A percentile compares a stretch with the other conserved stretches of the same genome.
phyloP scores from a whole-genome alignment of 1,140 invertebrate species.

The Drosophila rufa region DNA sequence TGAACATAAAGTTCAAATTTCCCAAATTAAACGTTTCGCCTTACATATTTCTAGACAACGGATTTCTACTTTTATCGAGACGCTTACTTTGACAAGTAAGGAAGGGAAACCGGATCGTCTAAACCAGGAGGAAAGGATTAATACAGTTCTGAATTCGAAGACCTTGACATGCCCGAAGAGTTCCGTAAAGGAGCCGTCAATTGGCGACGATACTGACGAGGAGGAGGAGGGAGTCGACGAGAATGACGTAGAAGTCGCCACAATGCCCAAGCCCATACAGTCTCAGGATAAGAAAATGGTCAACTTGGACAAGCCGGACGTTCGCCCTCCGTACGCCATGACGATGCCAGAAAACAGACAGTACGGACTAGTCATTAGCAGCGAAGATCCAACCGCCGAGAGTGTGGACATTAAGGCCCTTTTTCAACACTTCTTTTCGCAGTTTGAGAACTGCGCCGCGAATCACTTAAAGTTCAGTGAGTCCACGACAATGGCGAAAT shows the following conservation, averaged over 20 bases:
- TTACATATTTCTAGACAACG: background rate
- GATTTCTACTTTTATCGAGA: background rate
- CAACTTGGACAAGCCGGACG: background rate
- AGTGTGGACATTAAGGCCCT: slow-evolving; percentile 9
- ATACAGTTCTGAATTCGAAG: background rate
- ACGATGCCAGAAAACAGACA: slow-evolving; percentile 39
- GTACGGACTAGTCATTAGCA: slow-evolving; percentile 33
- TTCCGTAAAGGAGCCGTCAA: background rate
- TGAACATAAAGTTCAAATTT: too few species aligned
- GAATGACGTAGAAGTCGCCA: too few species aligned
- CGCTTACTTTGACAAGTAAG: background rate
- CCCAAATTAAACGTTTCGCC: too few species aligned
- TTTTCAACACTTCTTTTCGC: slow-evolving; percentile 29
- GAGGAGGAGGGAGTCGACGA: background rate
- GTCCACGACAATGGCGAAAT: slow-evolving; percentile 6
- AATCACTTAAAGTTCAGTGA: slow-evolving; percentile 34
- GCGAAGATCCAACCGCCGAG: background rate
- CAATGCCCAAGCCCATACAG: too few species aligned
- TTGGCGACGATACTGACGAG: background rate
- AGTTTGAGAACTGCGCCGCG: slow-evolving; percentile 6
- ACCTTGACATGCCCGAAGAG: too few species aligned
- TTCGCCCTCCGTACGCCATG: slow-evolving; percentile 7
- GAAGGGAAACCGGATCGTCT: background rate
- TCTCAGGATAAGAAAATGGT: background rate
- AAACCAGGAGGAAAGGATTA: background rate